Evolutionary conservation across 1,140 invertebrate species (phyloP).

Genomic region (Piezodorus guildinii): DNA sequence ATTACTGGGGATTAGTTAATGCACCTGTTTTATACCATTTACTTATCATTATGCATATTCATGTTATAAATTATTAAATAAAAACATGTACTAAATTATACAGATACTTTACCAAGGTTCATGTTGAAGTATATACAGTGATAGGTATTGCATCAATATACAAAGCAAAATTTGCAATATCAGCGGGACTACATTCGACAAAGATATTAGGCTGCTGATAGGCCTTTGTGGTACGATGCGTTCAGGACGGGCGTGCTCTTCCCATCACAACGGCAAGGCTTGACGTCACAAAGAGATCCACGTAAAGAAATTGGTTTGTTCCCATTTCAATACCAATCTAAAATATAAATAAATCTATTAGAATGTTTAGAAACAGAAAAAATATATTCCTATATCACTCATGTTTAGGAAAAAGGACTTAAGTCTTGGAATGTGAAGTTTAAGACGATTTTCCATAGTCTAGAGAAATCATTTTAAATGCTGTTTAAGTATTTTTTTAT

Average conservation of each 20-base stretch:
- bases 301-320: conserved; percentile 71
- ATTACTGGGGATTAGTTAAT: no score
- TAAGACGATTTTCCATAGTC: no score
- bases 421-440: no score
- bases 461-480: no score
- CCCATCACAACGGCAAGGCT: conserved; percentile 66
- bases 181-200: conserved; percentile 45
- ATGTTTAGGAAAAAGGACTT: no score
- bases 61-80: no score
- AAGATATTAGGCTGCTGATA: conserved; percentile 32
- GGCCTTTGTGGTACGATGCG: conserved; percentile 31
- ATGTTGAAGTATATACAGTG: conserved; percentile 36
- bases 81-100: neutral
- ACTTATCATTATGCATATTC: neutral
- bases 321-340: conserved; percentile 41
- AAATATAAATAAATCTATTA: conserved; percentile 4
- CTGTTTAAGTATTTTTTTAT: no score
- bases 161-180: conserved; percentile 42
- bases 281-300: conserved; percentile 71
- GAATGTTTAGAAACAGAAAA: no score
- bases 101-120: conserved; percentile 37
- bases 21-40: no score
- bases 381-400: no score
- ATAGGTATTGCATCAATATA: conserved; percentile 37
- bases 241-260: conserved; percentile 36